Conservation (phyloP, 2,113 vertebrate genomes). For the Agapornis roseicollis region DNA sequence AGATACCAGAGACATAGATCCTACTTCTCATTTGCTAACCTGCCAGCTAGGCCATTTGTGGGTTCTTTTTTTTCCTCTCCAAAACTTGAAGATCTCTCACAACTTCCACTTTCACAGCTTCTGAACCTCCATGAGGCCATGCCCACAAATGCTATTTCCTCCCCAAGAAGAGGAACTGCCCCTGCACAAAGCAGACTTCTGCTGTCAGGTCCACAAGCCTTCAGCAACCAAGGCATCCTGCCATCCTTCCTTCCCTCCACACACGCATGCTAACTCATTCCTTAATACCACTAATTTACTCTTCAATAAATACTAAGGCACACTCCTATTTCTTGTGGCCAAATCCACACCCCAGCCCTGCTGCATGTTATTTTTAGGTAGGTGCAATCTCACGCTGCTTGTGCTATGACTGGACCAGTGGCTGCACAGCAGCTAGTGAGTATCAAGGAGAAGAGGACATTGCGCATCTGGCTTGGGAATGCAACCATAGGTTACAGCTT, state of each 20-base stretch:
- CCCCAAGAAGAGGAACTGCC: neutral
- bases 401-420: neutral
- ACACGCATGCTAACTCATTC: neutral
- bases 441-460: neutral
- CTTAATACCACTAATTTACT: neutral
- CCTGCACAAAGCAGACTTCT: neutral
- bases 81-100: neutral
- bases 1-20: neutral
- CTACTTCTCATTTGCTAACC: neutral
- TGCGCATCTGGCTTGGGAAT: fast-evolving
- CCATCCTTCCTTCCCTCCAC: neutral
- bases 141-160: neutral
- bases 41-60: neutral
- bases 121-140: neutral
- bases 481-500: neutral
- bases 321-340: neutral
- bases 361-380: neutral
- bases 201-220: neutral
- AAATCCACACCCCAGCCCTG: neutral
- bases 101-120: neutral
- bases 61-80: neutral
- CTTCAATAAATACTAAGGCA: neutral
- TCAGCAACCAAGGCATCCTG: neutral
- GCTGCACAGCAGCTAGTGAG: neutral
- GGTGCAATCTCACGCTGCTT: neutral